These are phyloP conservation scores for Nycticryphes semicollaris DNA, from an alignment of 2,113 vertebrate species.

Conservation along the genomic window DNA sequence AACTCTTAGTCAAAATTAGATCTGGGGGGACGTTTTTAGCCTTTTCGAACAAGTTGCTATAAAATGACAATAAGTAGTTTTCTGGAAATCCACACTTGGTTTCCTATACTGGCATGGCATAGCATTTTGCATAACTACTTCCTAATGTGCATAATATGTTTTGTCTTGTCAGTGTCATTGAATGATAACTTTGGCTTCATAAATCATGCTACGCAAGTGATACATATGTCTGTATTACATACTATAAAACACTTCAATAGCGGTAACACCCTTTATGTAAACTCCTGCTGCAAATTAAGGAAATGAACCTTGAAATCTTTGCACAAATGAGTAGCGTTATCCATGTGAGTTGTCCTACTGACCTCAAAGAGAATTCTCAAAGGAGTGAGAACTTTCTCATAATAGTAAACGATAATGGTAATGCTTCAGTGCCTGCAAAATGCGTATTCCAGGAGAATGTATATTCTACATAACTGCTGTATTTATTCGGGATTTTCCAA, in stretches of 20 bases:
- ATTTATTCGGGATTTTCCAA: background rate
- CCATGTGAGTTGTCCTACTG: background rate
- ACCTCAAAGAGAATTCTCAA: conserved; percentile 5
- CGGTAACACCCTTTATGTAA: background rate
- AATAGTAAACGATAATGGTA: background rate
- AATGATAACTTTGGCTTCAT: background rate
- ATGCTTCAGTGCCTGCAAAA: background rate
- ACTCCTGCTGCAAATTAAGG: conserved; percentile 5
- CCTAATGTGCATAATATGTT: background rate
- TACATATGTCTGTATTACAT: background rate
- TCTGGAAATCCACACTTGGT: background rate
- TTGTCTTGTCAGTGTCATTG: background rate
- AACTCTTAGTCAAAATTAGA: background rate
- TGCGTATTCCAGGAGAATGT: background rate
- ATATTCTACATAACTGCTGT: background rate
- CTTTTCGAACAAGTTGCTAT: background rate
- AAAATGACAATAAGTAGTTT: background rate
- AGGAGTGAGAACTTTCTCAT: conserved; percentile 5
- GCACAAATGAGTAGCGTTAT: background rate
- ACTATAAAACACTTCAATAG: background rate
- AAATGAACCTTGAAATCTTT: conserved; percentile 19
- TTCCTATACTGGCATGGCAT: background rate
- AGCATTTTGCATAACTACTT: background rate
- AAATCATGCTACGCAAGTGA: background rate
- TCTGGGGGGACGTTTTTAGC: background rate